Evolutionary conservation across 2,888 invertebrate species (phyloP).

Genomic region (Erebia epiphron): DNA sequence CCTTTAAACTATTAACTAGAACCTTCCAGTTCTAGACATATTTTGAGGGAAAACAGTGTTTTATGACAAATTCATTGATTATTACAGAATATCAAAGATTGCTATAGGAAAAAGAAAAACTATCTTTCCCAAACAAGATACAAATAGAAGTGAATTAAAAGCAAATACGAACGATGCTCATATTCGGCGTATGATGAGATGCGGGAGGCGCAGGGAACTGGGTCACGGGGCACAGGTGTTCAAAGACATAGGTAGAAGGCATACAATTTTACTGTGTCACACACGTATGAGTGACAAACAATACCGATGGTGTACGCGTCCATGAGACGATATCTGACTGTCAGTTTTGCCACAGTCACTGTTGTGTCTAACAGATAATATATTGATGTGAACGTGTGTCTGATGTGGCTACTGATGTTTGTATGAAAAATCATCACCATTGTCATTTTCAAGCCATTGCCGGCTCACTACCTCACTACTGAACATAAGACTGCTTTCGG

Average conservation of each 20-base stretch:
- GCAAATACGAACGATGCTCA: constrained; percentile 1
- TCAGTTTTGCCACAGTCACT: no score
- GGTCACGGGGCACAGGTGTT: constrained; percentile 32
- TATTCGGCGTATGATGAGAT: constrained; percentile 27
- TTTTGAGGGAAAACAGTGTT: not conserved
- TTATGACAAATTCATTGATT: no score
- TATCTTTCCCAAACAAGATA: not conserved
- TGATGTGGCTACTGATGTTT: no score
- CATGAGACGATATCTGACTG: no score
- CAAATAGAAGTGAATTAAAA: not conserved
- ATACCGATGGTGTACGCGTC: not conserved
- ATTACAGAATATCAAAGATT: not conserved
- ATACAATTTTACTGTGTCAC: not conserved
- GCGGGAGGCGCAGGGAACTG: constrained; percentile 23
- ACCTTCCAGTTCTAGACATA: not conserved
- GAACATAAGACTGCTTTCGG: no score
- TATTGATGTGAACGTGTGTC: no score
- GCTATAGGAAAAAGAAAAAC: not conserved
- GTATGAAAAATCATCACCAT: no score
- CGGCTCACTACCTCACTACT: no score
- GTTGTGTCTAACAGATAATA: no score
- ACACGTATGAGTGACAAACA: constrained; percentile 1
- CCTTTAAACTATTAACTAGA: constrained; percentile 9
- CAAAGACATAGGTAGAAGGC: not conserved
- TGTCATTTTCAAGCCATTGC: no score